These are phyloP conservation scores for Trididemnum nubilum DNA, from an alignment of 23 tunicate species.

Conservation along the genomic window DNA sequence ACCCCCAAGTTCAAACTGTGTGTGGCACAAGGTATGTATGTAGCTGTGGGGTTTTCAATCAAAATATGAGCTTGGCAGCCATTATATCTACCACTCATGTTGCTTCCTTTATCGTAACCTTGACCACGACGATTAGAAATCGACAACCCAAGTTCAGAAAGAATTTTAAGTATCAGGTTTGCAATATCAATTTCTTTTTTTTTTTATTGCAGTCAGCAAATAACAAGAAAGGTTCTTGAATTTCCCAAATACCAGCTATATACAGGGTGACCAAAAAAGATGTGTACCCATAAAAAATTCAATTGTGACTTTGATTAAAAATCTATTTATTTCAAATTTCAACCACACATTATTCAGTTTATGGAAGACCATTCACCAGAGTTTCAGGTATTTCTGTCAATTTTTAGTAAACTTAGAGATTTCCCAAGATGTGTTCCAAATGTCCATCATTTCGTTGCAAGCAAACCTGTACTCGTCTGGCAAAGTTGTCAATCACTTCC, in stretches of 20 bases:
- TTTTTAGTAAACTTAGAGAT: too few species aligned
- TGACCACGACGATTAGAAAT: slow-evolving; percentile 7
- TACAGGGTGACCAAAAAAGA: too few species aligned
- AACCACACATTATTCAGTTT: too few species aligned
- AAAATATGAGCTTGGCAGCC: slow-evolving; percentile 2
- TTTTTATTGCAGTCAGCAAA: slow-evolving; percentile 30
- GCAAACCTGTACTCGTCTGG: too few species aligned
- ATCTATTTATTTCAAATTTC: too few species aligned
- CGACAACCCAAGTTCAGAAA: not conserved
- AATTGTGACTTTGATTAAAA: too few species aligned
- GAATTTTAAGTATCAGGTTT: not conserved
- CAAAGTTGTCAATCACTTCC: too few species aligned
- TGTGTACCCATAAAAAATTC: too few species aligned
- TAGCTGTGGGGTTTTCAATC: not conserved
- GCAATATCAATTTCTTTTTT: slow-evolving; percentile 2
- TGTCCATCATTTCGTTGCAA: too few species aligned
- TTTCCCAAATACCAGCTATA: not conserved
- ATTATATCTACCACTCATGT: slow-evolving; percentile 1
- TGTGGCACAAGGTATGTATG: not conserved
- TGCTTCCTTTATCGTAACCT: slow-evolving; percentile 15
- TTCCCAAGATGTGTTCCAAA: too few species aligned
- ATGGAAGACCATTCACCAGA: too few species aligned
- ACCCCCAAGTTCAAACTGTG: slow-evolving; percentile 19
- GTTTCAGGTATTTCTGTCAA: too few species aligned
- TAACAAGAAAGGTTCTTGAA: not conserved